phyloP scores from a whole-genome alignment of 2,113 vertebrate genomes.

The Rhabdomys dilectus region DNA sequence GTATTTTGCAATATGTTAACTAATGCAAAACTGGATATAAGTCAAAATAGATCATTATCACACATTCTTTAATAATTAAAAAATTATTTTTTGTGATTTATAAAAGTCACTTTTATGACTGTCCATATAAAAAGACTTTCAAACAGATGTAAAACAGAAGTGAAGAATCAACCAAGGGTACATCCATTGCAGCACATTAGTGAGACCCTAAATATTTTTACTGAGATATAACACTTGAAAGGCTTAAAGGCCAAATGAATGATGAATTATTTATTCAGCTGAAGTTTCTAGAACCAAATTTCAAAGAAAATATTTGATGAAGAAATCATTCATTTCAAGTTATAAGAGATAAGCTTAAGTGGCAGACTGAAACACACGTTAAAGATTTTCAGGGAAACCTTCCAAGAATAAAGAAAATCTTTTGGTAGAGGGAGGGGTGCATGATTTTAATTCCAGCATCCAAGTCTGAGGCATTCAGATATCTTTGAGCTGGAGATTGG shows the following conservation, averaged over 20 bases:
- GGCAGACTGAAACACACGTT: not conserved
- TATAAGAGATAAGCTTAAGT: not conserved
- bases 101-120: constrained; percentile 68
- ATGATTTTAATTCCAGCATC: not conserved
- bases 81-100: constrained; percentile 70
- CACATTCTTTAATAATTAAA: constrained; percentile 86
- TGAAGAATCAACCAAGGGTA: not conserved
- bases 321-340: constrained; percentile 11
- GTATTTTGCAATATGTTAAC: constrained; percentile 92
- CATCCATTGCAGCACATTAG: not conserved
- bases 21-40: constrained; percentile 88
- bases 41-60: constrained; percentile 90
- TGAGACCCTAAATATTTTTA: not conserved
- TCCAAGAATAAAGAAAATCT: constrained; percentile 17
- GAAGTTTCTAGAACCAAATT: constrained; percentile 42
- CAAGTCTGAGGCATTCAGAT: not conserved
- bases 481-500: not conserved
- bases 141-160: constrained; percentile 59
- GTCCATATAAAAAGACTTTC: constrained; percentile 53
- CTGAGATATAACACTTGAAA: not conserved
- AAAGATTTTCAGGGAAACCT: constrained; percentile 35
- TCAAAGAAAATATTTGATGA: constrained; percentile 31
- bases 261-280: not conserved
- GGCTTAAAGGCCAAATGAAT: not conserved
- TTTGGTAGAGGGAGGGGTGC: not conserved